A percentile compares a stretch with the other conserved stretches of the same genome.
Conservation (phyloP, 37 sponge, comb jelly and placozoan genomes). For the Petrosia ficiformis region DNA sequence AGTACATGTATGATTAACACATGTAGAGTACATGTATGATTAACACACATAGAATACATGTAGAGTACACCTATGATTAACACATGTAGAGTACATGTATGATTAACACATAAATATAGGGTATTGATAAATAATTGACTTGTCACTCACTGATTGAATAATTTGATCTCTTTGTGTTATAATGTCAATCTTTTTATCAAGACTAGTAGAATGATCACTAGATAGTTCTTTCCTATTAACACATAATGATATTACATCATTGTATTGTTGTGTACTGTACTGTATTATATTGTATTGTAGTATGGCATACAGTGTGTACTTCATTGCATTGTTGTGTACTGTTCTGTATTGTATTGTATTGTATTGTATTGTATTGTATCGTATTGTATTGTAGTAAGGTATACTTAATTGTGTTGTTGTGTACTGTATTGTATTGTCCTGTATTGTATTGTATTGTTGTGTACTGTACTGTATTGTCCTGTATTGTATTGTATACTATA, state of each 20-base stretch:
- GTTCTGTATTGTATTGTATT: no score
- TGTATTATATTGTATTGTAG: neutral
- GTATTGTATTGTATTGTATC: no score
- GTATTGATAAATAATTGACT: neutral
- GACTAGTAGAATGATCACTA: neutral
- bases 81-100: neutral
- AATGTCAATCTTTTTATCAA: slow-evolving; percentile 32
- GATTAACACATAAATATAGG: neutral
- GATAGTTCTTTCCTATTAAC: slow-evolving; percentile 3
- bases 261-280: neutral
- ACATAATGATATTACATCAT: neutral
- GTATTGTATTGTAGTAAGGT: no score
- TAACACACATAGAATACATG: neutral
- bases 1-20: neutral
- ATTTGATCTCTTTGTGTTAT: slow-evolving; percentile 43
- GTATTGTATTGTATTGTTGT: no score
- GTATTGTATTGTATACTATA: no score
- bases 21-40: neutral
- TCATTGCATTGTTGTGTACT: no score
- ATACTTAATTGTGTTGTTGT: no score
- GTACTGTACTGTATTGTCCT: no score
- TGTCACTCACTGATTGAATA: slow-evolving; percentile 18
- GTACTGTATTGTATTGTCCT: no score
- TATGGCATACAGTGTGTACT: no score
- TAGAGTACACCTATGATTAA: neutral